These are phyloP conservation scores for Zaprionus davidi DNA, from an alignment of 1,140 invertebrate genomes.

Conservation along the genomic window DNA sequence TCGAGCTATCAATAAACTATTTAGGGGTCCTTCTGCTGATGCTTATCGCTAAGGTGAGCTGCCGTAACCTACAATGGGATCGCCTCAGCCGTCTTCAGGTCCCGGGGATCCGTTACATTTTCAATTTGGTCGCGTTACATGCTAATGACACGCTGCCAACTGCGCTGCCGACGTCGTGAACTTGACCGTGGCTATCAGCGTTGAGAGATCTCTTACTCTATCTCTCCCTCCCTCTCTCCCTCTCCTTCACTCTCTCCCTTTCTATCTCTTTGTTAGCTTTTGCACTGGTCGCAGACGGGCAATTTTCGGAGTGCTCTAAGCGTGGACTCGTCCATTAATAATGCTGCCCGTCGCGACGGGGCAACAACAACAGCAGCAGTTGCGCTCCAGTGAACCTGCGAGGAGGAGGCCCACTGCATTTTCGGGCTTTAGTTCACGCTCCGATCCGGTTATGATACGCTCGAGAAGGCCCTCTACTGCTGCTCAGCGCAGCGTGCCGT, in stretches of 20 bases:
- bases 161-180: conserved; percentile 66
- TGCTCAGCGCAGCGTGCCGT: conserved; percentile 75
- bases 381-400: conserved; percentile 65
- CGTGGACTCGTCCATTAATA: conserved; percentile 78
- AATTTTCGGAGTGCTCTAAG: conserved; percentile 60
- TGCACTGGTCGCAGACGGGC: conserved; percentile 40
- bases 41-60: conserved; percentile 50
- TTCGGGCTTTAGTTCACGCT: conserved; percentile 72
- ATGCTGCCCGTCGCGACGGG: conserved; percentile 40
- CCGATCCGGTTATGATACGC: conserved; percentile 82
- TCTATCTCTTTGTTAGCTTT: conserved; percentile 30
- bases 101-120: conserved; percentile 73
- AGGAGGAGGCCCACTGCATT: conserved; percentile 31
- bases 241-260: neutral
- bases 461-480: conserved; percentile 51
- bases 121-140: conserved; percentile 81
- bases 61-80: conserved; percentile 15
- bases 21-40: conserved; percentile 57
- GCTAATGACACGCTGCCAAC: conserved; percentile 78
- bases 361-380: conserved; percentile 10
- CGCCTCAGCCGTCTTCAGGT: neutral
- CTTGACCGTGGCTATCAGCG: conserved; percentile 83
- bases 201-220: conserved; percentile 53
- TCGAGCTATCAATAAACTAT: conserved; percentile 74
- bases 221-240: conserved; percentile 16